A percentile compares a stretch with the other conserved stretches of the same genome.
Conservation (phyloP, 2,797 vertebrate genomes). For the Ficedula albicollis region DNA sequence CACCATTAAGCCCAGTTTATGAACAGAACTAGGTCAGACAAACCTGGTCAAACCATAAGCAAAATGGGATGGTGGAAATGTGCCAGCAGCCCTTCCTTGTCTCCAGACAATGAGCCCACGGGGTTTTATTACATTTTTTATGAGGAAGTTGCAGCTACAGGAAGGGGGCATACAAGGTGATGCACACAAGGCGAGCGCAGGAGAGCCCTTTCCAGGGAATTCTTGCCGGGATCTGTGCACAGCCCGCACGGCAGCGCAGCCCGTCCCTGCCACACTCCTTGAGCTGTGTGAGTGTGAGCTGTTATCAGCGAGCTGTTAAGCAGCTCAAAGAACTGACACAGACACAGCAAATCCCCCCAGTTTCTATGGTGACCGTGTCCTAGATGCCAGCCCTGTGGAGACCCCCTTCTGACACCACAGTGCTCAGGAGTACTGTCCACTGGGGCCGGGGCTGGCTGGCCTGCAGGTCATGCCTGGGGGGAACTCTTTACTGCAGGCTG, state of each 20-base stretch:
- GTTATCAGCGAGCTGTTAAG: neutral
- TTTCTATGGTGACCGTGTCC: neutral
- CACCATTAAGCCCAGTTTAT: conserved; percentile 36
- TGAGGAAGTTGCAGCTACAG: neutral
- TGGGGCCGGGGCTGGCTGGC: neutral
- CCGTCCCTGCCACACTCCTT: neutral
- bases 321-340: neutral
- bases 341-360: neutral
- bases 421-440: neutral
- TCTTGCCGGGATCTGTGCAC: neutral
- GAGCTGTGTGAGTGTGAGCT: neutral
- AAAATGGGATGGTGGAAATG: neutral
- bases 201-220: neutral
- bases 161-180: conserved; percentile 16
- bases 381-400: neutral
- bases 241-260: accelerated
- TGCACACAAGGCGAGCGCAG: neutral
- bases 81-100: conserved; percentile 17
- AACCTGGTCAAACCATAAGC: conserved; percentile 40
- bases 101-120: neutral
- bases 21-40: conserved; percentile 58
- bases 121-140: conserved; percentile 6
- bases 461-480: neutral
- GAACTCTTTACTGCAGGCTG: neutral
- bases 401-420: neutral